Evolutionary conservation across 2,888 invertebrate species (phyloP), one percentile per base, ranked within the genome.

Genomic region (Apotomis turbidana): DNA sequence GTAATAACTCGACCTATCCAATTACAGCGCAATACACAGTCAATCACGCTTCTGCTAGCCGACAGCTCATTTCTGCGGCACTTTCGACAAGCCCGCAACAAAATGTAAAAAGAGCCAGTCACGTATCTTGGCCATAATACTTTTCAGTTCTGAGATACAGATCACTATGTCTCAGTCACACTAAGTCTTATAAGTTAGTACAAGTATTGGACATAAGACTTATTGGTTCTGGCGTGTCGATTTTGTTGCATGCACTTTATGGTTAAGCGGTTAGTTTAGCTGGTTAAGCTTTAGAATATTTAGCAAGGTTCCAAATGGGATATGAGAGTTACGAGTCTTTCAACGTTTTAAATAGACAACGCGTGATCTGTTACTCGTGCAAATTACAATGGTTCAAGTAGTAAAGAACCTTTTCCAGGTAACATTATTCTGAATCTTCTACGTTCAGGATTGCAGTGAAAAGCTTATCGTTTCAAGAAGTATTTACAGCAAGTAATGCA

Each of bases 11-110:
- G 79, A 80, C 79, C 78, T 85, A 85, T 87, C 87, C 89, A 89
- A 89, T 89, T 87, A 88, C 85, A 78, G 75, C 75, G 78, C 83
- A 87, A 86, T 84, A 84, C 77, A 85, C 85, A 85, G 86, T 90
- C 85, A 85, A 89, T 90, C 88, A 89, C 79, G 74, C 74, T 70
- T 63, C 74, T 79, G 80, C 79, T 27, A 27, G 27, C 80, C 76
- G 85, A 83, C 83, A 83, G 83, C 81, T 83, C 83, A 83, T 85
- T 85, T 80, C 80, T 75, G 76, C 80, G 80, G 78, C 79, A 81
- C 78, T 58, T 54, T 41, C 8, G 5, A n/a, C 12, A 72, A 74
- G 73, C 36, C 52, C 12, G 27, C 55, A 55, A 36, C 12, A 46
- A 3, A 66, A 66, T 9, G 66, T 46, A 44, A n/a, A n/a, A 46